Evolutionary conservation across 2,113 vertebrate species (phyloP), one percentile per base, ranked within the genome.

Genomic region (Chaetodon auriga): DNA sequence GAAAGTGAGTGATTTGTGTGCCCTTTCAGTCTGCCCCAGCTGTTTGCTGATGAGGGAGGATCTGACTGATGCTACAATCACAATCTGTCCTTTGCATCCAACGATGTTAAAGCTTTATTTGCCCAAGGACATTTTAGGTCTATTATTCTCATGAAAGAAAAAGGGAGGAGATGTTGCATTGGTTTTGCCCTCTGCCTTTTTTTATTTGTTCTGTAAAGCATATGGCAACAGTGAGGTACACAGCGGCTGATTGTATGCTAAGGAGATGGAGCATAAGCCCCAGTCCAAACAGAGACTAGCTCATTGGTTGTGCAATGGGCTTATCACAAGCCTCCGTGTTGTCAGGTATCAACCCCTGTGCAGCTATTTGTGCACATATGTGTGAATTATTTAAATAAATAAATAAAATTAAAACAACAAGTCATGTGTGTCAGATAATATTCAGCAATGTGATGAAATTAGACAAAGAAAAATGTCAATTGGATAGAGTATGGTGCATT

Each of bases 11-110:
- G 88, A 93, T 90, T 83, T 89, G 86, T 68, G 75, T 91, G 90
- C 72, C 90, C 90, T 90, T 93, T 91, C 51, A 49, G 76, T 87
- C 60, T 53, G 61, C 61, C 71, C 74, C 71, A 81, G 71, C 87
- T 92, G 92, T 91, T 90, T 91, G 87, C 89, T 91, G 91, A 93
- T 90, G 86, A 91, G 90, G 79, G 77, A 75, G 53, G 68, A 85
- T 80, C 75, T 85, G 75, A 86, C 66, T 80, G 81, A 90, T 88
- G 78, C 75, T 55, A 55, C 69, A 61, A 62, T 84, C 49, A 75
- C 75, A 88, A 71, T 73, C 11, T 65, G 64, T 86, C 68, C 74
- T 85, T 74, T 87, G 69, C 80, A 80, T 85, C 41, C 46, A 70
- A 72, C 74, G 35, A 30, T 76, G 48, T 77, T 81, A 79, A 83